Conservation (phyloP, 2,797 vertebrate species). For the Danio kyathit region DNA sequence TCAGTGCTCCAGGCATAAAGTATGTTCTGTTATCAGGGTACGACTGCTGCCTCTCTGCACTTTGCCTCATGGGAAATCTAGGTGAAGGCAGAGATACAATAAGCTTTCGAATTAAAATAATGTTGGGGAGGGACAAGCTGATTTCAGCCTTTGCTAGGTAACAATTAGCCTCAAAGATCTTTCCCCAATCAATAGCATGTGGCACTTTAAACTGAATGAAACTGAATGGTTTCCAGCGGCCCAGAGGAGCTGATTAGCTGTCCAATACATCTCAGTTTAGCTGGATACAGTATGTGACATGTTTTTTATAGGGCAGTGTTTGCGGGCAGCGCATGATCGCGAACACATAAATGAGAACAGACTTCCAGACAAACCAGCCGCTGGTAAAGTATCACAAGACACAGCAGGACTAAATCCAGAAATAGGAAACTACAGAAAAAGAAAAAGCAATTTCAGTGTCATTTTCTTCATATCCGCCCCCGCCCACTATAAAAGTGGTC, state of each 20-base stretch:
- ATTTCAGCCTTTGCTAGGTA: slow-evolving; percentile 39
- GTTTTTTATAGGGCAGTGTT: slow-evolving; percentile 1
- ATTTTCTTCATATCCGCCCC: slow-evolving; percentile 33
- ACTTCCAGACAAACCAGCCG: slow-evolving; percentile 8
- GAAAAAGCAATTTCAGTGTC: slow-evolving; percentile 42
- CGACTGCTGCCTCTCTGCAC: not conserved
- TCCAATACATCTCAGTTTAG: not conserved
- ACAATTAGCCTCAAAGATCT: slow-evolving; percentile 28
- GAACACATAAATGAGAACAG: slow-evolving; percentile 2
- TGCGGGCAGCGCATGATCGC: slow-evolving; percentile 13
- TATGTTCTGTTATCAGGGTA: not conserved
- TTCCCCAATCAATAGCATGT: slow-evolving; percentile 29
- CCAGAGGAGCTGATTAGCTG: slow-evolving; percentile 22
- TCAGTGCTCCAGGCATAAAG: not conserved
- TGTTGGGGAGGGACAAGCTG: slow-evolving; percentile 16
- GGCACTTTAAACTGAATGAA: slow-evolving; percentile 51
- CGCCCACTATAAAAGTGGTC: slow-evolving; percentile 27
- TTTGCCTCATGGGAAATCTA: slow-evolving; percentile 23
- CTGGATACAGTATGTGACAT: slow-evolving; percentile 25
- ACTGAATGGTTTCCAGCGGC: slow-evolving; percentile 8
- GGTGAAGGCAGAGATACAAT: not conserved
- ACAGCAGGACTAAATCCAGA: not conserved
- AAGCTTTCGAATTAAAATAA: slow-evolving; percentile 11
- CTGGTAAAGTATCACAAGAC: slow-evolving; percentile 31
- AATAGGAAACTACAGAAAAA: slow-evolving; percentile 18